Evolutionary conservation across 2,797 vertebrate genomes (phyloP).

Genomic region (Lacerta bilineata): DNA sequence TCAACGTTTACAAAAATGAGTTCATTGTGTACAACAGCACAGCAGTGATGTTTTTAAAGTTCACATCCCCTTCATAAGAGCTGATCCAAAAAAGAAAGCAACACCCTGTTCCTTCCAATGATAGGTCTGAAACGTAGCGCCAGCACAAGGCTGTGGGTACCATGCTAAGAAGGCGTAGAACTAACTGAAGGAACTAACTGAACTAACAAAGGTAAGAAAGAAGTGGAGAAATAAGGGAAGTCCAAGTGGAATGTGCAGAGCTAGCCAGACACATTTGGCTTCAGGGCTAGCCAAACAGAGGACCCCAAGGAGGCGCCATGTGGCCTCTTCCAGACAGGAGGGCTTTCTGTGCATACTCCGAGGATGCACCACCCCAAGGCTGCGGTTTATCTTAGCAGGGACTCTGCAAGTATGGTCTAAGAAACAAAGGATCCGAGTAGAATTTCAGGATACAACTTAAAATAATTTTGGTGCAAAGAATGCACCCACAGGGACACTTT

Average conservation of each 20-base stretch:
- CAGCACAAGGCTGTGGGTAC: rapidly evolving
- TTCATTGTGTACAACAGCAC: not conserved
- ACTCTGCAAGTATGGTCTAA: not conserved
- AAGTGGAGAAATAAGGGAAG: too few species aligned
- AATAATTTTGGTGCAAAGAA: not conserved
- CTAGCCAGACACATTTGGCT: too few species aligned
- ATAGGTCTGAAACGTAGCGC: not conserved
- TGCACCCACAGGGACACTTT: not conserved
- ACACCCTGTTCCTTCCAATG: not conserved
- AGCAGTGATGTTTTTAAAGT: not conserved
- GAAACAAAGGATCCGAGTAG: not conserved
- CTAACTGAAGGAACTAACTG: not conserved
- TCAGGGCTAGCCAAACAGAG: too few species aligned
- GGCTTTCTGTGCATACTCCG: too few species aligned
- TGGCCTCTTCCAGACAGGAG: too few species aligned
- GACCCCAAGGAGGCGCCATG: not conserved
- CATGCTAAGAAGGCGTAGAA: not conserved
- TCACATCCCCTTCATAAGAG: not conserved
- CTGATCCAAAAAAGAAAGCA: not conserved
- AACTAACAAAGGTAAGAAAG: too few species aligned
- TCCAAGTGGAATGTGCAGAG: too few species aligned
- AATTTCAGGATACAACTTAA: not conserved
- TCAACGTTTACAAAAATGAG: not conserved
- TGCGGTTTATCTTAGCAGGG: not conserved
- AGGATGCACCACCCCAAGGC: not conserved